Evolutionary conservation across 2,797 vertebrate genomes (phyloP), one percentile per base, ranked within the genome.

Genomic region (Moxostoma hubbsi): DNA sequence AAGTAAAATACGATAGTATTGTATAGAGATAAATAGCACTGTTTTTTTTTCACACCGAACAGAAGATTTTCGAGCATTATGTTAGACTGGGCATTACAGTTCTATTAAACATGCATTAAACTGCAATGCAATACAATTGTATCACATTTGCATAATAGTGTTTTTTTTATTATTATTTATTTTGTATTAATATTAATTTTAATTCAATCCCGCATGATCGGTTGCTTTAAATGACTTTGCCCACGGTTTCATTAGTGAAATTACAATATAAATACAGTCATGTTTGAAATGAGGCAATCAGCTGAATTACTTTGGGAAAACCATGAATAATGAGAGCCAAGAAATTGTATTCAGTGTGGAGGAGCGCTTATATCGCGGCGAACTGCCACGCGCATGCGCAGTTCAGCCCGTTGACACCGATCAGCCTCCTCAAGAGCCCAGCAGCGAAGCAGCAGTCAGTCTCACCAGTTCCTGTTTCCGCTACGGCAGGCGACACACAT

Each of bases 391-490:
- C 81, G 86, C 84, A 85, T 85, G 86, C 87, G 87, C 87, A 85
- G 51, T 86, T 77, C 75, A 62, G 82, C 82, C 69, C 82, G 18
- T 67, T 79, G 84, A 81, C 80, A 83, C 71, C 80, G 49, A 59
- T 75, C 77, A 81, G 81, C 76, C 85, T 84, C 82, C 72, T 86
- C 73, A 66, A 73, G 80, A 85, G 73, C 84, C 45, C 75, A 73
- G 85, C 85, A 77, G 82, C 62, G 65, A 81, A 82, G 74, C 65
- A 69, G 75, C 63, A 36, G 45, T 57, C 75, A 81, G 69, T 80
- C 73, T 81, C 75, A 69, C 64, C 80, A 85, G 85, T 87, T 85
- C 83, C 84, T 85, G 85, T 86, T 86, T 87, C 87, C 86, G 86
- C 85, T 82, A 71, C 77, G 70, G n/a, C 71, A 81, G 72, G 47